These are phyloP conservation scores for Netelia fuscicornis DNA, from an alignment of 2,888 invertebrate genomes.

Conservation along the genomic window DNA sequence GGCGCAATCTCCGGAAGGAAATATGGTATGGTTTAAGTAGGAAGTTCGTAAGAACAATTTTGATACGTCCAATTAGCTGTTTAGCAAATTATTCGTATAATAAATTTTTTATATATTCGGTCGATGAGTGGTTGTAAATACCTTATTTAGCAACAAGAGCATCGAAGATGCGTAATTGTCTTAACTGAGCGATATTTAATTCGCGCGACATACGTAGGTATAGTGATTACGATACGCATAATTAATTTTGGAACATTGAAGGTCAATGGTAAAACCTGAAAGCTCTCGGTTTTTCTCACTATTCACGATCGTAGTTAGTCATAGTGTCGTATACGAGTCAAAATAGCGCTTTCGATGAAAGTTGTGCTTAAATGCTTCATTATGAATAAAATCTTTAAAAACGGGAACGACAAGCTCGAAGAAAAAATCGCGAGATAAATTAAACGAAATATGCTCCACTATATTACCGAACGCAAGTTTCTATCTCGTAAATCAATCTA, in stretches of 20 bases:
- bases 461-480: background rate
- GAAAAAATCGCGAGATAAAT: constrained; percentile 5
- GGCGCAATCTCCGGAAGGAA: background rate
- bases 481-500: constrained; percentile 40
- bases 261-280: constrained; percentile 9
- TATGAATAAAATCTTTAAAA: constrained; percentile 7
- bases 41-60: no score
- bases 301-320: background rate
- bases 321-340: background rate
- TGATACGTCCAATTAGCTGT: background rate
- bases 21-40: no score
- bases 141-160: background rate
- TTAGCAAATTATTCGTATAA: constrained; percentile 17
- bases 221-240: constrained; percentile 1
- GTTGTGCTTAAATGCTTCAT: no score
- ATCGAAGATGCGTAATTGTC: background rate
- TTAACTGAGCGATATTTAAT: constrained; percentile 6
- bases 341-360: background rate
- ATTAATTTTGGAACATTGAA: constrained; percentile 12
- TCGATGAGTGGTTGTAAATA: constrained; percentile 39
- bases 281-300: constrained; percentile 13
- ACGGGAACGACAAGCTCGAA: background rate
- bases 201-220: background rate
- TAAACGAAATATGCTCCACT: background rate
- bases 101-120: background rate